Base-by-base conservation (phyloP, 2,113 vertebrate species). In the Coregonus clupeaformis region DNA sequence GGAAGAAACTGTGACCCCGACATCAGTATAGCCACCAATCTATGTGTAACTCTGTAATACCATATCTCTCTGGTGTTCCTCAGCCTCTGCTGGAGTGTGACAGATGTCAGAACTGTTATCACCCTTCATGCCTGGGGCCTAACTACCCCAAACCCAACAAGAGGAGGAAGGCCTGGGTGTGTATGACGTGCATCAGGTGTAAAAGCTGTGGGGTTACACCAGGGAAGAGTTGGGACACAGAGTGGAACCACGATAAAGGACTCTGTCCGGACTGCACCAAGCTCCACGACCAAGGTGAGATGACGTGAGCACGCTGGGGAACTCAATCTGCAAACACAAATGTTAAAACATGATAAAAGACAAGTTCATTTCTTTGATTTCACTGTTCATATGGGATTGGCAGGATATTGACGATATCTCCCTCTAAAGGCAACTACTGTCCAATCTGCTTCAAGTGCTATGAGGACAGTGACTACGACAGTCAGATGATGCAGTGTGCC, bases 401-500 rank as follows among this genome's bases (percentile, higher is more conserved):
- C 49, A 52, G 49, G 49, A 52, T 52, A 52, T 52, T 52, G 49
- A 52, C 49, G 3, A 52, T 52, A 52, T 52, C 49, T 18, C 16
- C 18, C 14, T 52, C 49, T 52, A 52, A 55, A 97, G 96, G 96
- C 77, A 97, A 96, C 90, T 97, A 95, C 89, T 97, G 95, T 82
- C 95, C 96, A 1, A 96, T 97, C 82, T 97, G 96, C 83, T 96
- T 94, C 73, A 96, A 95, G 84, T 97, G 96, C 90, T 97, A 97
- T 16, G 95, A 97, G 78, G 96, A 97, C 86, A 97, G 94, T 13
- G 95, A 97, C 87, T 97, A 96, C 0, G 96, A 97, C 69, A 97
- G 96, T 87, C 96, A 97, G 82, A 97, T 97, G 96, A 96, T 97
- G 93, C 95, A 96, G 79, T 97, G 96, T 30, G 95, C 94, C 1